Evolutionary conservation across 2,888 invertebrate genomes (phyloP).

Genomic region (Coenonympha arcania): DNA sequence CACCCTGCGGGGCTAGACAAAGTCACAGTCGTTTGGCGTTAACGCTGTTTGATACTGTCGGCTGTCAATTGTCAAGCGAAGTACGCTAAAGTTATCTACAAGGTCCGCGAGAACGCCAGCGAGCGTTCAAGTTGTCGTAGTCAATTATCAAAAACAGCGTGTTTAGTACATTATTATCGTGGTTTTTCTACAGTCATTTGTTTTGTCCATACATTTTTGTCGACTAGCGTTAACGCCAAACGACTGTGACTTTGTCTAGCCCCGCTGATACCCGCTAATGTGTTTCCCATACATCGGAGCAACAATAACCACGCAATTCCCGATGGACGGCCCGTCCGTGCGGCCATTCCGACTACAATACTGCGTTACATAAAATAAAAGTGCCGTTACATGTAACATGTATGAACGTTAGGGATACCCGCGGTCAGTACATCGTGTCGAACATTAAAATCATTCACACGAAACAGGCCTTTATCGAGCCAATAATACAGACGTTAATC

Average conservation of each 20-base stretch:
- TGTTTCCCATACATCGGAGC: slow-evolving; percentile 1
- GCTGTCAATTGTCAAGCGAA: no score
- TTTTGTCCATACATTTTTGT: no score
- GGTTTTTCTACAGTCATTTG: no score
- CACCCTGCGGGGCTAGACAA: no score
- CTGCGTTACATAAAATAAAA: slow-evolving; percentile 25
- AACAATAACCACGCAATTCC: slow-evolving; percentile 20
- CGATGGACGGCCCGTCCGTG: slow-evolving; percentile 9
- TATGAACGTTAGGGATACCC: slow-evolving; percentile 17
- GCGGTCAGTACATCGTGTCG: slow-evolving; percentile 10
- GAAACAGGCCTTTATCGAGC: slow-evolving; percentile 4
- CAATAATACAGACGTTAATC: slow-evolving; percentile 9
- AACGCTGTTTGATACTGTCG: no score
- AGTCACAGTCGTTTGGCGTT: background rate
- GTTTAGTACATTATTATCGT: no score
- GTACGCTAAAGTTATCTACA: no score
- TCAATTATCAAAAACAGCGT: no score
- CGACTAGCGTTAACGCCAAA: no score
- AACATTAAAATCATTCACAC: background rate
- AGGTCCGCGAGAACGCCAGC: no score
- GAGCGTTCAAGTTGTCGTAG: no score
- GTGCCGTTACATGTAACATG: slow-evolving; percentile 13
- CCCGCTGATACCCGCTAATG: slow-evolving; percentile 2
- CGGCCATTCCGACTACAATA: slow-evolving; percentile 18
- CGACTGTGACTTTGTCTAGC: no score